These are phyloP conservation scores for Peromyscus californicus DNA, from an alignment of 2,113 vertebrate genomes.

Conservation along the genomic window DNA sequence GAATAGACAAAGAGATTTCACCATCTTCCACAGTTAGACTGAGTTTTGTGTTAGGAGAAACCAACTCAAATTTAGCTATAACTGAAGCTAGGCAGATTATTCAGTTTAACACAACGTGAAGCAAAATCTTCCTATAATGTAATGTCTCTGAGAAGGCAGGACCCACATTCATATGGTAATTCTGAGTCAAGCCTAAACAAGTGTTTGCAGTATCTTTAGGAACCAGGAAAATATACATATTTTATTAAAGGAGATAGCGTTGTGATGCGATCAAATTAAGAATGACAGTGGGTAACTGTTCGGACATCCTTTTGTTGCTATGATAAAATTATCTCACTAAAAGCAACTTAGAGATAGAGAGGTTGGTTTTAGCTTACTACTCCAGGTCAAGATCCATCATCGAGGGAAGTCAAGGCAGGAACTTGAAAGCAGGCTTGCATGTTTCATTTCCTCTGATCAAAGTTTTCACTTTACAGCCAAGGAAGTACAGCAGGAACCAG, in stretches of 20 bases:
- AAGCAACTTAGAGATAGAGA: background rate
- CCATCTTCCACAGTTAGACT: background rate
- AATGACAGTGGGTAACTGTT: background rate
- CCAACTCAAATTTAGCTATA: background rate
- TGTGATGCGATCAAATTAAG: background rate
- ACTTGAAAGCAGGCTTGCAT: background rate
- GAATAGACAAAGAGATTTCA: background rate
- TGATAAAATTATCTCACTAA: background rate
- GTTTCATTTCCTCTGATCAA: background rate
- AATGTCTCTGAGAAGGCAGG: background rate
- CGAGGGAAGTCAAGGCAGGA: background rate
- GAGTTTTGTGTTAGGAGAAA: background rate
- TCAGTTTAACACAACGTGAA: background rate
- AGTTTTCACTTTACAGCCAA: background rate
- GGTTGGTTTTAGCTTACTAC: background rate
- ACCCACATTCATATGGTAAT: rapidly evolving
- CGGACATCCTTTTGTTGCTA: background rate
- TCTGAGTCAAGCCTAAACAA: background rate
- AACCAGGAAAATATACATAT: background rate
- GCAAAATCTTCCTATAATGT: background rate
- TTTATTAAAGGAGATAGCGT: background rate
- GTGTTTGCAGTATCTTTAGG: background rate
- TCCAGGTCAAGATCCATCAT: background rate
- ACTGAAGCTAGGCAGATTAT: background rate
- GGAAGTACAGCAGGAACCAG: too few species aligned